phyloP scores from a whole-genome alignment of 2,113 vertebrate species.

The Erinaceus europaeus region DNA sequence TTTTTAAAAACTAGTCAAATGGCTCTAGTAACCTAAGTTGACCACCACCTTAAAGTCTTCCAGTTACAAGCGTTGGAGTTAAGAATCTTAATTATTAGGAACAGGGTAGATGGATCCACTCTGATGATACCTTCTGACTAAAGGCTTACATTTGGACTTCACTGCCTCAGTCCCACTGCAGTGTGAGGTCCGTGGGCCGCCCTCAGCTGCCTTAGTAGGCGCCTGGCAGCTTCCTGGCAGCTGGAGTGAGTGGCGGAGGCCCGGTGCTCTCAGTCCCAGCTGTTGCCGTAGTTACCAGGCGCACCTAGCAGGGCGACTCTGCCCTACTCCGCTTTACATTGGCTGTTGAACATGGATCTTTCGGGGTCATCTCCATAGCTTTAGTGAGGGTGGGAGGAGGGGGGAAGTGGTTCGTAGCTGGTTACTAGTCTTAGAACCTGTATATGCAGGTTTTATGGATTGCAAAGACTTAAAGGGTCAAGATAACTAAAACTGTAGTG shows the following conservation, averaged over 20 bases:
- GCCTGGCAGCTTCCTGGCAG: neutral
- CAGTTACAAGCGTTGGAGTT: neutral
- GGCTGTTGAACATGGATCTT: neutral
- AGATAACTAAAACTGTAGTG: constrained; percentile 7
- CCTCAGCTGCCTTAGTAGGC: neutral
- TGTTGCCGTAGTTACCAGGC: neutral
- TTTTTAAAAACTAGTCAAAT: constrained; percentile 32
- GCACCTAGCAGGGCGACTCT: fast-evolving
- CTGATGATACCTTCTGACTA: neutral
- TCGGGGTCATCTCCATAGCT: neutral
- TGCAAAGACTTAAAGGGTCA: constrained; percentile 23
- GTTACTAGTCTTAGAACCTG: constrained; percentile 19
- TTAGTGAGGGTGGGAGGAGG: neutral
- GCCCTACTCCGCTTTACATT: fast-evolving
- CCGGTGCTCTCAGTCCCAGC: neutral
- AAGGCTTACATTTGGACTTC: neutral
- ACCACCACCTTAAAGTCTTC: neutral
- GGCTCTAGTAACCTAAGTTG: neutral
- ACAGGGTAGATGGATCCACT: neutral
- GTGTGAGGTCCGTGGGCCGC: neutral
- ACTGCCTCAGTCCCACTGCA: neutral
- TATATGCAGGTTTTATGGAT: constrained; percentile 11
- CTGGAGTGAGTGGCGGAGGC: neutral
- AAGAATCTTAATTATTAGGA: neutral
- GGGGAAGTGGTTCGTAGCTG: neutral